Evolutionary conservation across 2,113 vertebrate species (phyloP).

Genomic region (Colaptes auratus): DNA sequence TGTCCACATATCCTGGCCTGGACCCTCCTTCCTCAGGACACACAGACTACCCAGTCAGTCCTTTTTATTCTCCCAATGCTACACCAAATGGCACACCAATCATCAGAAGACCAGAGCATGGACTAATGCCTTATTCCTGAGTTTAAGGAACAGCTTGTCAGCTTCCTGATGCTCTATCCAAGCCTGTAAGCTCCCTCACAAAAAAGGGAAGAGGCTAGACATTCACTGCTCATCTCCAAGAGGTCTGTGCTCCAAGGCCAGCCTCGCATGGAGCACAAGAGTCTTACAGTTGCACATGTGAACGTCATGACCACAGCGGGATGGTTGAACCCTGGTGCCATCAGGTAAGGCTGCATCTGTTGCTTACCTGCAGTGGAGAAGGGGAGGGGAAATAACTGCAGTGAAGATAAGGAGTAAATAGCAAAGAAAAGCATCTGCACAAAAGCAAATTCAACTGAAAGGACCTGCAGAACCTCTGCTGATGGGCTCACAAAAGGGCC

Average conservation of each 20-base stretch:
- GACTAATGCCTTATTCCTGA: background rate
- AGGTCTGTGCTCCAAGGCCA: background rate
- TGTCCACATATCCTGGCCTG: background rate
- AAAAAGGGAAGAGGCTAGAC: background rate
- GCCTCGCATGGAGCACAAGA: background rate
- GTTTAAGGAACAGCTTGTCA: background rate
- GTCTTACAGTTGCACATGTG: fast-evolving
- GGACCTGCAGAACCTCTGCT: background rate
- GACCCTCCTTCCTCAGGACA: background rate
- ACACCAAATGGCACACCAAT: background rate
- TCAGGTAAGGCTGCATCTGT: background rate
- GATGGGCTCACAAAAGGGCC: background rate
- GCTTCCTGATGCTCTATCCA: background rate
- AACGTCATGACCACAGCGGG: background rate
- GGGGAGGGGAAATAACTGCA: background rate
- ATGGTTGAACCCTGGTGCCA: background rate
- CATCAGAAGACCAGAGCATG: background rate
- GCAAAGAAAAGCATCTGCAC: background rate
- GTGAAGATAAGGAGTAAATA: background rate
- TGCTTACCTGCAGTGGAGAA: background rate
- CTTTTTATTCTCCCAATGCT: background rate
- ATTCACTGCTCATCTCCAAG: background rate
- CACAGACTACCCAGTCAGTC: background rate
- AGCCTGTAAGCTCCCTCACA: background rate
- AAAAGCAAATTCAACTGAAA: background rate